Conservation (phyloP, 30 jellyfish, hydroid and myxozoan species). For the Catostylus mosaicus region DNA sequence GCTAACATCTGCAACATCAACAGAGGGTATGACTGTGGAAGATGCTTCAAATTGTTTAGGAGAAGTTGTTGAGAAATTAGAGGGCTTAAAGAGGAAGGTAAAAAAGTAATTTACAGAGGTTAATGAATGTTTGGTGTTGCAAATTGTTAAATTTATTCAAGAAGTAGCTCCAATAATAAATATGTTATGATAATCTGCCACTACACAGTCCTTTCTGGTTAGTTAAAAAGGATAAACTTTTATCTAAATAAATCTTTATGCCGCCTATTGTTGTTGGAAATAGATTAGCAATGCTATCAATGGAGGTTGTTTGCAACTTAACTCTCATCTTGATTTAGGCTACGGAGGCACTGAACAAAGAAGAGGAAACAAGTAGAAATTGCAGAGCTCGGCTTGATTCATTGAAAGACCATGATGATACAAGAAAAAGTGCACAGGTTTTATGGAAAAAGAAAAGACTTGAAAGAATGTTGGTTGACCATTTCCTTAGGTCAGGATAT, state of each 20-base stretch:
- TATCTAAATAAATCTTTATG: too few relatives aligned
- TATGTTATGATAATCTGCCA: too few relatives aligned
- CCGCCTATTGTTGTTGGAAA: too few relatives aligned
- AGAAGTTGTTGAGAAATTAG: conserved; percentile 58
- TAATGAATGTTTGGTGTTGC: too few relatives aligned
- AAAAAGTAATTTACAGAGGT: too few relatives aligned
- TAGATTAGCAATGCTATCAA: too few relatives aligned
- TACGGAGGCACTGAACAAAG: conserved; percentile 57
- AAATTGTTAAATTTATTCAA: not conserved
- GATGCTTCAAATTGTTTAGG: conserved; percentile 73
- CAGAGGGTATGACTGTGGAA: conserved; percentile 61
- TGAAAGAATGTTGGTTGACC: conserved; percentile 93
- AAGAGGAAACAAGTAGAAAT: conserved; percentile 70
- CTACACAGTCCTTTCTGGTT: too few relatives aligned
- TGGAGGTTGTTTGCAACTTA: too few relatives aligned
- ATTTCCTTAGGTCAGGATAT: conserved; percentile 85
- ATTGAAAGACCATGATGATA: conserved; percentile 75
- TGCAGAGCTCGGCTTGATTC: conserved; percentile 77
- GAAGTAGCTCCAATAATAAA: too few relatives aligned
- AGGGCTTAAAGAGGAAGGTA: conserved; percentile 78
- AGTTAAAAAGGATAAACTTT: too few relatives aligned
- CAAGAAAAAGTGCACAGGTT: conserved; percentile 57
- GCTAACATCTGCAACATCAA: conserved; percentile 54
- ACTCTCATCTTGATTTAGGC: conserved; percentile 32
- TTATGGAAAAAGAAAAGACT: conserved; percentile 81